Evolutionary conservation across 2,888 invertebrate species (phyloP), one percentile per base, ranked within the genome.

Genomic region (Diaphora mendica): DNA sequence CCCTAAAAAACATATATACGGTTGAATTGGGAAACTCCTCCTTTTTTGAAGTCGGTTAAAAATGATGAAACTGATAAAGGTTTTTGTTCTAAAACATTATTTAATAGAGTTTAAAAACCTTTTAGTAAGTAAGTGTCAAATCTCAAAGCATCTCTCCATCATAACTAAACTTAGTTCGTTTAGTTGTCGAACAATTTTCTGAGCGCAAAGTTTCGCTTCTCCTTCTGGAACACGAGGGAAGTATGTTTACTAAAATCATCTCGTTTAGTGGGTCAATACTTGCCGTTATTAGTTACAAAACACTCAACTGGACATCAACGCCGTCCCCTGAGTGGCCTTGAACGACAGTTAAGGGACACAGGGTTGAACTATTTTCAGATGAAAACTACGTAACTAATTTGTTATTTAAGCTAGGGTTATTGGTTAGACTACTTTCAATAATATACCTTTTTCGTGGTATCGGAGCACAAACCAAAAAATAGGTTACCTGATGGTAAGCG

Each of bases 271-370:
- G 35, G 64, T 51, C 51, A 71, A 64, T 33, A 64, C 55, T 64
- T 51, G 68, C 44, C 20, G 30, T 67, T 67, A 67, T 67, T 67
- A 67, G 67, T 48, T 33, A 39, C 55, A 30, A 71, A 68, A 51
- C 68, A 68, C 64, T 71, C 62, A 71, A 68, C 44, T 73, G 70
- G 39, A 67, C 51, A 73, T 69, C 44, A 64, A 30, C n/a, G n/a
- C 33, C 44, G 44, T 69, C 71, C 75, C 72, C 66, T 72, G 62
- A 75, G 59, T 69, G 75, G 62, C 74, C 74, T 75, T 75, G 74
- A 51, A 66, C 48, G 55, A 64, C 51, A 64, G 68, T 75, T 69
- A 72, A 66, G 75, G 75, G 72, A 59, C 69, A 65, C 33, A 62
- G 72, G 74, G 68, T 75, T 23, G 51, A 68, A 55, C 66, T 75